A percentile compares a stretch with the other conserved stretches of the same genome.
Evolutionary conservation across 2,888 invertebrate species (phyloP).

Genomic region (Drosophila antonietae): DNA sequence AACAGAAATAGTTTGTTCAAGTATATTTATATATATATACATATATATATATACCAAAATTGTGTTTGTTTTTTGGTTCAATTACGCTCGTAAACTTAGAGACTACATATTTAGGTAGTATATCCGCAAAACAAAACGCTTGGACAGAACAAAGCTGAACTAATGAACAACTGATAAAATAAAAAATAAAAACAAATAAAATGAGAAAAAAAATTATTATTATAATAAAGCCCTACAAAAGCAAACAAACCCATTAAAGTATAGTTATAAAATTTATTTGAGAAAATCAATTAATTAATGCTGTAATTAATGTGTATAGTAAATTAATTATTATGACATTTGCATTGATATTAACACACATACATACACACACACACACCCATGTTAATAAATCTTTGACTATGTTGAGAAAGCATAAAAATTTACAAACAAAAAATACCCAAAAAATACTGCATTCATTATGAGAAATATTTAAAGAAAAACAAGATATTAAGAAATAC

Average conservation of each 20-base stretch:
- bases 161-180: slow-evolving; percentile 52
- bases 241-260: slow-evolving; percentile 15
- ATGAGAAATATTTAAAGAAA: slow-evolving; percentile 36
- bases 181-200: slow-evolving; percentile 10
- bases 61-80: slow-evolving; percentile 33
- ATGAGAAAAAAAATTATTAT: background rate
- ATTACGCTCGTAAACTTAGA: slow-evolving; percentile 36
- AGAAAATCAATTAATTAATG: slow-evolving; percentile 66
- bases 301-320: slow-evolving; percentile 77
- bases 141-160: slow-evolving; percentile 53
- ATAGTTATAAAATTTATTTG: slow-evolving; percentile 69
- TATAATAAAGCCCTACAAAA: slow-evolving; percentile 18
- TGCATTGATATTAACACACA: slow-evolving; percentile 44
- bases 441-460: slow-evolving; percentile 38
- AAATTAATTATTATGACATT: slow-evolving; percentile 68
- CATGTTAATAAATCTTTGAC: slow-evolving; percentile 50
- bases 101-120: slow-evolving; percentile 34
- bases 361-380: slow-evolving; percentile 26
- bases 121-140: slow-evolving; percentile 45
- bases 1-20: slow-evolving; percentile 38
- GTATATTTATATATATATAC: background rate
- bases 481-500: slow-evolving; percentile 18
- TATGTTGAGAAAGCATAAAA: slow-evolving; percentile 32
- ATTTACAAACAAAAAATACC: slow-evolving; percentile 8
- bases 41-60: slow-evolving; percentile 11